phyloP scores from a whole-genome alignment of 1,140 invertebrate genomes.

The Diachasma alloeum region DNA sequence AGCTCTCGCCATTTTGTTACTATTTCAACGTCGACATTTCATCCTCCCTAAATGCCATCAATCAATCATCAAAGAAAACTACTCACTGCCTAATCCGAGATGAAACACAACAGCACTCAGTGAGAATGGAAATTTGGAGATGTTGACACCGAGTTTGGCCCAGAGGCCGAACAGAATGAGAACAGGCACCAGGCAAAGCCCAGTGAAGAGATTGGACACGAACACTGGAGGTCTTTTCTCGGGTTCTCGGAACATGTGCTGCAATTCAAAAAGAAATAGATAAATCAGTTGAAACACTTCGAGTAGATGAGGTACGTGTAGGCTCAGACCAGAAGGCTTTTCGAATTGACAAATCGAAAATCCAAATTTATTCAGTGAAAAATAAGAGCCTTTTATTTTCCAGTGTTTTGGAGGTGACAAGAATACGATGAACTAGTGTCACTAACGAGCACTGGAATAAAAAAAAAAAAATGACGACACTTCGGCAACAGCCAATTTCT shows the following conservation, averaged over 20 bases:
- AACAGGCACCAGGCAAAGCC: conserved; percentile 82
- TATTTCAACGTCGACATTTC: not conserved
- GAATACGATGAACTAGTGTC: conserved; percentile 40
- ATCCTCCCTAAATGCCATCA: too few species aligned
- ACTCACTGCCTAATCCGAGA: conserved; percentile 77
- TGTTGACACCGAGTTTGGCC: conserved; percentile 88
- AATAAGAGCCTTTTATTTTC: conserved; percentile 40
- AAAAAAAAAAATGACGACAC: not conserved
- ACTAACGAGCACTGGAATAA: conserved; percentile 59
- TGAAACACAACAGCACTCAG: conserved; percentile 88
- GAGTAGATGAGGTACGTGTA: not conserved
- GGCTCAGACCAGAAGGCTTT: not conserved
- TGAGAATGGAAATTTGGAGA: conserved; percentile 81
- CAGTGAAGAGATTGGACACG: conserved; percentile 92
- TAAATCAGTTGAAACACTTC: not conserved
- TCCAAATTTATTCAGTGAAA: conserved; percentile 4
- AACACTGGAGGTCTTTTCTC: conserved; percentile 88
- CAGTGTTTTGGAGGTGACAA: conserved; percentile 59
- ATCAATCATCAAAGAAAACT: too few species aligned
- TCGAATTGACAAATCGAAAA: not conserved
- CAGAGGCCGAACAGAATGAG: conserved; percentile 87
- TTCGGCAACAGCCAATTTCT: too few species aligned
- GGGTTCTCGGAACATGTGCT: conserved; percentile 91
- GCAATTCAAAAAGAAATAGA: conserved; percentile 43
- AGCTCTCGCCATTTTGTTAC: not conserved